Base-by-base conservation (phyloP, 2,888 invertebrate genomes). In the Sphinx pinastri region DNA sequence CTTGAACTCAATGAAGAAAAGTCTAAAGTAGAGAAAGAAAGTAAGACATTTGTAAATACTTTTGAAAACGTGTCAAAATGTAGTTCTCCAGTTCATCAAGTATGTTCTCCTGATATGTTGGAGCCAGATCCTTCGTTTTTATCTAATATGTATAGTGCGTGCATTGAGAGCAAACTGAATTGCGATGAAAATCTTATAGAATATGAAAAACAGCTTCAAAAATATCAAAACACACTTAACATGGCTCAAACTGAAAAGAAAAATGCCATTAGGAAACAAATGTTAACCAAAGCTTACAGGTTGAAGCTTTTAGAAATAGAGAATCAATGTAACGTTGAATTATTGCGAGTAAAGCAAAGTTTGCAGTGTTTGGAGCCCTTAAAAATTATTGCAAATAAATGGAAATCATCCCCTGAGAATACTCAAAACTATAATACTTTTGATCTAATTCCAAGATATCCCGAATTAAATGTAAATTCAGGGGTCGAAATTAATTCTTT, bases 171-270 rank as follows among this genome's bases (percentile, higher is more conserved):
- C 70, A 92, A 88, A 78, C 76, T 93, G 10, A 83, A 79, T 71
- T 91, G 87, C 70, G 93, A 93, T 74, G 88, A 91, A 79, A 89
- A 82, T 74, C 80, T 93, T 11, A 87, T 91, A 70, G 91, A 91
- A 82, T 94, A 94, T 74, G 93, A 93, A 75, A 92, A 91, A 75
- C 93, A 93, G 77, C 79, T 94, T 55, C 87, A 93, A 73, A 92
- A 87, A 77, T 93, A 93, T 77, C 93, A 92, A 78, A 88, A 88
- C 68, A 93, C 94, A 2, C 79, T 93, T 12, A 90, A 89, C 70
- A 88, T 92, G 84, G 94, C 93, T 13, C 93, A 94, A 74, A 84
- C 87, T 67, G 93, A 93, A 76, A 94, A 93, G 81, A 92, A 92
- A 74, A 92, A 92, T 77, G 92, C 91, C 13, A 92, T 93, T 52